Base-by-base conservation (phyloP, 2,113 vertebrate species). In the Prolemur simus region DNA sequence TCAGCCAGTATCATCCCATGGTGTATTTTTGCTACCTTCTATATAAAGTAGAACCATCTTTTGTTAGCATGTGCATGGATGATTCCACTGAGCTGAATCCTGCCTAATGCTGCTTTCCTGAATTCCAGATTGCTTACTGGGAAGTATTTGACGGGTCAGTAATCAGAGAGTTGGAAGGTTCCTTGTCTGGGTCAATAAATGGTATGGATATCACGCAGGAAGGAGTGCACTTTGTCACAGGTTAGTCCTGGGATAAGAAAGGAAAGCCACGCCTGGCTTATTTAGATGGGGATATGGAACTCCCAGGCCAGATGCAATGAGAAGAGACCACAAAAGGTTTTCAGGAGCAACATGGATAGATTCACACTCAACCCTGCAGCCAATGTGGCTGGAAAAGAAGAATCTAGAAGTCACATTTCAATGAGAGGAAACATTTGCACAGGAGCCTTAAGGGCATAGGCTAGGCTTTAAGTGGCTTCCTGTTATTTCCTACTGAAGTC, bases 91-190 rank as follows among this genome's bases (percentile, higher is more conserved):
- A 81, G 34, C 63, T 18, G 69, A 2, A 11, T 82, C 42, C 47
- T 11, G 42, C 45, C 42, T 63, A 13, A 0, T 12, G 18, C 47
- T 89, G 96, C 94, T 80, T 93, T 63, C 92, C 76, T 85, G 37
- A 63, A 91, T 92, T 98, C 85, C 89, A 99, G 99, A 98, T 99
- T 37, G 98, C 97, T 34, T 99, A 99, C 98, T 99, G 99, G 99
- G 99, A 99, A 23, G 98, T 99, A 45, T 99, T 98, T 60, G 99
- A 99, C 18, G 99, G 99, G 32, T 98, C 98, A 0, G 91, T 97
- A 18, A 98, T 99, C 98, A 98, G 99, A 98, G 98, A 99, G 68
- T 73, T 99, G 80, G 99, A 99, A 80, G 99, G 98, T 15, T 99
- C 99, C 29, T 95, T 97, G 96, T 99, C 99, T 0, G 99, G 99